A percentile compares a stretch with the other conserved stretches of the same genome.
Evolutionary conservation across 2,113 vertebrate genomes (phyloP).

Genomic region (Globicephala melas): DNA sequence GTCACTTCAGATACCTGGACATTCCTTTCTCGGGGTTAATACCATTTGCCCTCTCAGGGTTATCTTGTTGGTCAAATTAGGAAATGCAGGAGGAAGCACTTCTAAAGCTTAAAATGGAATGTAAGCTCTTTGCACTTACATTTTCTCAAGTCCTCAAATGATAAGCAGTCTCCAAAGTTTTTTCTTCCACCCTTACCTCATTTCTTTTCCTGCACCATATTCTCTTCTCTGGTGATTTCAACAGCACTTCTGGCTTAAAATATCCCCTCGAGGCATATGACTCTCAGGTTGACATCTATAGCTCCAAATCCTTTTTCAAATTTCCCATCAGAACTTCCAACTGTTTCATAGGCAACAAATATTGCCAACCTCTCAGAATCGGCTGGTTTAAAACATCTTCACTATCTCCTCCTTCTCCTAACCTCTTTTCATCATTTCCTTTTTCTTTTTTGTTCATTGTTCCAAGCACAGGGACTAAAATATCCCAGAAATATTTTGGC

Average conservation of each 20-base stretch:
- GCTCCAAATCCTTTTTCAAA: not conserved
- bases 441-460: not conserved
- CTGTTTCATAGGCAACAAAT: not conserved
- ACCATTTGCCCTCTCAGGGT: not conserved
- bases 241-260: not conserved
- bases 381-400: not conserved
- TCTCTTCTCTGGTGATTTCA: not conserved
- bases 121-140: not conserved
- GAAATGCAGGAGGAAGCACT: constrained; percentile 28
- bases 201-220: not conserved
- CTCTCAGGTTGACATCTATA: not conserved
- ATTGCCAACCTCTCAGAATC: not conserved
- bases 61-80: constrained; percentile 5
- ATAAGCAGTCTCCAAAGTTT: not conserved
- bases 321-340: not conserved
- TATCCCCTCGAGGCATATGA: not conserved
- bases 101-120: not conserved
- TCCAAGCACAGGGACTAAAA: not conserved
- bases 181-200: not conserved
- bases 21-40: not conserved
- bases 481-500: not conserved
- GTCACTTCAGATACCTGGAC: not conserved
- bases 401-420: not conserved
- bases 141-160: not conserved
- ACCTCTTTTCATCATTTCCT: not conserved